Conservation (phyloP, 2,797 vertebrate species). For the Acropternis orthonyx region DNA sequence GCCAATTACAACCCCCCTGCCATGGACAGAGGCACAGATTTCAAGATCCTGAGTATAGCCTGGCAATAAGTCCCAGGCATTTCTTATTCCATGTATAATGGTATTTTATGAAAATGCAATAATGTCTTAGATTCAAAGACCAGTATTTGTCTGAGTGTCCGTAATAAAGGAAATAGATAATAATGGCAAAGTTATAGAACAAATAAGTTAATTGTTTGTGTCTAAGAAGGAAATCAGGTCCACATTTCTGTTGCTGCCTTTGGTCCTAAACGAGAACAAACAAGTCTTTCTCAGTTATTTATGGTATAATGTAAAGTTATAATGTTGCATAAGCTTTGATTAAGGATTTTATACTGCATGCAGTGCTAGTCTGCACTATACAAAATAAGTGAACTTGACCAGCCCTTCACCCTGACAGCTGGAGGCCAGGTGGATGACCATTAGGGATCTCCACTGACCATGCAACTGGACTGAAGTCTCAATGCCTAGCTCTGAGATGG, state of each 20-base stretch:
- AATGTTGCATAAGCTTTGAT: background rate
- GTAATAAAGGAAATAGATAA: background rate
- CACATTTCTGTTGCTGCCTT: background rate
- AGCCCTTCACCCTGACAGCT: background rate
- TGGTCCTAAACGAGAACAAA: background rate
- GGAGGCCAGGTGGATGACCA: background rate
- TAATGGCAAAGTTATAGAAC: background rate
- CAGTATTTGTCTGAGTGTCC: background rate
- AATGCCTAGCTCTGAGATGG: background rate
- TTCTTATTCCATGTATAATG: background rate
- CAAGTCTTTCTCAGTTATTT: background rate
- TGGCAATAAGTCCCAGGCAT: background rate
- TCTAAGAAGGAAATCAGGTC: background rate
- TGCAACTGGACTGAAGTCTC: background rate
- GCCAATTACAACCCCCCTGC: background rate
- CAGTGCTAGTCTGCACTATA: background rate
- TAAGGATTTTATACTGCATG: background rate
- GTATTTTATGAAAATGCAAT: background rate
- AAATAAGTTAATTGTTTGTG: background rate
- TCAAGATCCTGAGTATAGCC: background rate
- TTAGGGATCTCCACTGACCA: background rate
- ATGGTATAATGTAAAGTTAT: background rate
- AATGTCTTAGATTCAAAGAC: background rate
- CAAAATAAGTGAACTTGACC: background rate
- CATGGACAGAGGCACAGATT: background rate